Evolutionary conservation across 2,888 invertebrate species (phyloP), one percentile per base, ranked within the genome.

Genomic region (Drosophila pseudotakahashii): DNA sequence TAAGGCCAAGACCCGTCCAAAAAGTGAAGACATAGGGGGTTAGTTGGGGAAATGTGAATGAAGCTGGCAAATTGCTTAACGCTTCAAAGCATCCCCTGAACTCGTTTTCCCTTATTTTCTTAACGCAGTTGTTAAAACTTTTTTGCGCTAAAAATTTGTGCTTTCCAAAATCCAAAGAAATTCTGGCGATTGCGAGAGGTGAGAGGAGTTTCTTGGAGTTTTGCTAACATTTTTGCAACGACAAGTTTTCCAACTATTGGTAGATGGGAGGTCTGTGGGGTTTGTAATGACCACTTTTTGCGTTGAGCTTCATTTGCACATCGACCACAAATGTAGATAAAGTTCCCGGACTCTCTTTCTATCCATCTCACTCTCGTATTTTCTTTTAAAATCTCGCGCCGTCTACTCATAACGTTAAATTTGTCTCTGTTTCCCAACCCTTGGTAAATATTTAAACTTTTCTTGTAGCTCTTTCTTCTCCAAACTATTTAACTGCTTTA

Each of bases 31-130:
- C 9, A 19, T 37, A 39, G 26, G 14, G 59, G 48, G 30, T 32
- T 45, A 30, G 52, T 19, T 30, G 44, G 64, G 30, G 39, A 26
- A 44, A 32, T 71, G 75, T 71, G 75, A 41, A 75, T 50, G 55
- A 60, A 78, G 75, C 89, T 85, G 89, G 85, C 76, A 86, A 86
- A 86, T 86, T 86, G 85, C 87, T 89, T 86, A 83, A 88, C 89
- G 85, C 89, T 77, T 86, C 78, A 64, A 51, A 80, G 78, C 68
- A 53, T 45, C 42, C 37, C 30, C 53, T 13, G 13, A 48, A 70
- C 59, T 68, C 42, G 47, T 70, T 76, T 61, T 51, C 55, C 84
- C 68, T 71, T 75, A 81, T 89, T 85, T 84, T 88, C 88, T 81
- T 89, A 84, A 75, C 89, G 77, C 88, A 89, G 89, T 89, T 84